These are phyloP conservation scores for Cyanoramphus novaezelandiae DNA, from an alignment of 2,113 vertebrate species.

Conservation along the genomic window DNA sequence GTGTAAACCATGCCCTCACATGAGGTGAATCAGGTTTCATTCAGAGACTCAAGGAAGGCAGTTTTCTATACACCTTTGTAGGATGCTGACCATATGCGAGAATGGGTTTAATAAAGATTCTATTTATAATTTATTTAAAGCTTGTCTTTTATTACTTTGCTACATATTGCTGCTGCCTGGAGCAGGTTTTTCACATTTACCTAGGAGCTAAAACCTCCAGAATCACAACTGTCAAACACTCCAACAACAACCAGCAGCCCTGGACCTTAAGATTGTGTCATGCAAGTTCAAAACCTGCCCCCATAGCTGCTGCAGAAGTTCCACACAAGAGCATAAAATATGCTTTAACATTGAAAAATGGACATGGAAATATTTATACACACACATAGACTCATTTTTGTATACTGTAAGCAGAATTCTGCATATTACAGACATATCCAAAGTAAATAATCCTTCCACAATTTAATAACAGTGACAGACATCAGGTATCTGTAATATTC, in stretches of 20 bases:
- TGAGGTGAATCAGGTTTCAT: neutral
- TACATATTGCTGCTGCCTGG: neutral
- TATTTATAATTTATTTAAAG: slow-evolving; percentile 45
- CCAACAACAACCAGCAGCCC: neutral
- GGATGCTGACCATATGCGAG: slow-evolving; percentile 28
- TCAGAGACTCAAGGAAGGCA: neutral
- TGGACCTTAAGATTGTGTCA: neutral
- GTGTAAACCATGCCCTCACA: neutral
- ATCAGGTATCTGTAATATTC: neutral
- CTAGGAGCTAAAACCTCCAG: neutral
- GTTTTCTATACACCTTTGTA: neutral
- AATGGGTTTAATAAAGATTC: slow-evolving; percentile 46
- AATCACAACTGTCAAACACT: neutral
- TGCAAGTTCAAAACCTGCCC: neutral
- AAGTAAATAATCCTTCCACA: neutral
- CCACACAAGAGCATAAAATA: neutral
- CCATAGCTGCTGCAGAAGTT: neutral
- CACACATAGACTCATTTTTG: neutral
- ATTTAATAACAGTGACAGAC: neutral
- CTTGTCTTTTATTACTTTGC: neutral
- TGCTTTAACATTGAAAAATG: neutral
- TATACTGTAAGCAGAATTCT: neutral
- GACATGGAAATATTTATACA: neutral
- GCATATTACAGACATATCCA: neutral
- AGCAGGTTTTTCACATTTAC: slow-evolving; percentile 7